Conservation (phyloP, 1,140 invertebrate genomes). For the Bombus confusus region DNA sequence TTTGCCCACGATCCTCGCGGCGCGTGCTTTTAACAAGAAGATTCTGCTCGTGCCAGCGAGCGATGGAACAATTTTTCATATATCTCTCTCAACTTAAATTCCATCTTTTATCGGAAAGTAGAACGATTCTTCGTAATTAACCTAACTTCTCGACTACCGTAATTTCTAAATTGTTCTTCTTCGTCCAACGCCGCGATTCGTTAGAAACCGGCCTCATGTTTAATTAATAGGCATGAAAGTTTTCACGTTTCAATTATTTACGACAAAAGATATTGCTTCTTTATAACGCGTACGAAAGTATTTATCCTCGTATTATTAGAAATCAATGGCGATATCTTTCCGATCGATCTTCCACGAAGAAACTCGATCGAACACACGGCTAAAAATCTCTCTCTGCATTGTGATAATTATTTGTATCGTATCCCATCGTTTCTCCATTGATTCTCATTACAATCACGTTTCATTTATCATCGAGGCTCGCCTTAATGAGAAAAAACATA, state of each 20-base stretch:
- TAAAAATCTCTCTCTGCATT: background rate
- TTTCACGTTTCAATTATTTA: background rate
- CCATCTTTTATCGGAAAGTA: background rate
- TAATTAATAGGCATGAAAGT: background rate
- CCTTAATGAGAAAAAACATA: slow-evolving; percentile 1
- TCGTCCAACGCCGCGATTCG: too few species aligned
- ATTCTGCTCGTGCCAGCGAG: background rate
- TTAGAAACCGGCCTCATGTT: background rate
- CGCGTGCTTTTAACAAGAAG: slow-evolving; percentile 19
- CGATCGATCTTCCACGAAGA: background rate
- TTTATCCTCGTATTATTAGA: too few species aligned
- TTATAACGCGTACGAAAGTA: too few species aligned
- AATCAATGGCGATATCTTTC: background rate
- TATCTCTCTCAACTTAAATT: background rate
- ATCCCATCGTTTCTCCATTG: background rate
- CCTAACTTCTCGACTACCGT: background rate
- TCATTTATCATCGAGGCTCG: slow-evolving; percentile 1
- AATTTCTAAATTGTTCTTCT: background rate
- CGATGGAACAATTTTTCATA: slow-evolving; percentile 13
- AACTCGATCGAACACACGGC: background rate
- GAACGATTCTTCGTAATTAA: background rate
- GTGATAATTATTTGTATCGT: slow-evolving; percentile 4
- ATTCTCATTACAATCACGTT: slow-evolving; percentile 3
- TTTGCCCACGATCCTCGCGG: background rate
- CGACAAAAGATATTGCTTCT: background rate